Evolutionary conservation across 2,888 invertebrate species (phyloP), one percentile per base, ranked within the genome.

Genomic region (Andrena chrysosceles): DNA sequence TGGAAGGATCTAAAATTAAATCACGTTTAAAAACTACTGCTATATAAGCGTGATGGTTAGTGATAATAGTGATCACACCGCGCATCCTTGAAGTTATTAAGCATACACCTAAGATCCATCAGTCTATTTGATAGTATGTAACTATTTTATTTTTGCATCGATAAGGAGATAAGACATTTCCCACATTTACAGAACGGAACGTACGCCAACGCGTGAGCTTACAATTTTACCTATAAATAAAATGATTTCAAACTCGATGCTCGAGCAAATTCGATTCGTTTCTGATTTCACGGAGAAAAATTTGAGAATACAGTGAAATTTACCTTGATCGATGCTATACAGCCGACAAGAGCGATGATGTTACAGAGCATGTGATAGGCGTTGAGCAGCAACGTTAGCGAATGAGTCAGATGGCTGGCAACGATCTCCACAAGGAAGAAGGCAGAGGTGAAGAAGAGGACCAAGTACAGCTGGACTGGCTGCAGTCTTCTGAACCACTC

Each of bases 281-380:
- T 20, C 0, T 5, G 29, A 67, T 16, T 29, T 3, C 16, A 13
- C 20, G 13, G n/a, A n/a, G 16, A n/a, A 33, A 33, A 31, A 23
- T 52, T 56, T 0, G 26, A 26, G 23, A 13, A 20, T 49, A 63
- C 1, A 1, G 6, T 42, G 23, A 35, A 63, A 67, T 2, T 82
- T 70, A 97, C 97, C 96, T 97, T 96, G 85, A 97, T 96, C 29
- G 97, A 97, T 66, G 97, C 95, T 90, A 98, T 96, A 91, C 97
- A 97, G 48, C 97, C 97, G 59, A 96, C 94, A 74, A 99, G 96
- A 10, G 98, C 98, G 74, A 99, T 96, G 52, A 99, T 97, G 92
- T 99, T 97, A 94, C 98, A 99, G 70, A 99, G 96, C 95, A 98
- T 98, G 94, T 99, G 98, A 94, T 99, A 99, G 10, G 98, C 97